Base-by-base conservation (phyloP, 2,888 invertebrate genomes). In the Perizoma affinitatum region DNA sequence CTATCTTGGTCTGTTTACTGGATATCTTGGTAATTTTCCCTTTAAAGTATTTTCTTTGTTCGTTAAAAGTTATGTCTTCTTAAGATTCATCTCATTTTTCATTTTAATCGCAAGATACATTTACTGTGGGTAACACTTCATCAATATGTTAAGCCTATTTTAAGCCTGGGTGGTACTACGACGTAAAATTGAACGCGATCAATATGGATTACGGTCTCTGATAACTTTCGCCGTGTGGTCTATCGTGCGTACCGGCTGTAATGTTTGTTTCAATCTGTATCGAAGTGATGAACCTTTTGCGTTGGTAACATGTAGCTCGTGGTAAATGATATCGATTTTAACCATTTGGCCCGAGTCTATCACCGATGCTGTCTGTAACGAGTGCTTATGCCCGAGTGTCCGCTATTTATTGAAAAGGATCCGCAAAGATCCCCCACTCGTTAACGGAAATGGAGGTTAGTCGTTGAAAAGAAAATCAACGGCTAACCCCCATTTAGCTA, bases 181-280 rank as follows among this genome's bases (percentile, higher is more conserved):
- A 57, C 11, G 36, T 53, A 44, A 73, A 75, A 82, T 82, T 80
- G 77, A 74, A 70, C 65, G 75, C 77, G 78, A 81, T 81, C 81
- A 79, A 70, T 69, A 60, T 67, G 72, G 71, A 80, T 81, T 78
- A 77, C 65, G 66, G 62, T 51, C 54, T 65, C 67, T 66, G 67
- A 67, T 66, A 65, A 67, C 55, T 67, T 64, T 70, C 55, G 43
- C 53, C 48, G 54, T 44, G 11, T 56, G 43, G 47, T 53, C 49
- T 51, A 47, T 66, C 34, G 45, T 60, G 40, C 52, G 35, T 45
- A 45, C 48, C 8, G 51, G 35, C 48, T 50, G 47, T 57, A 57
- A 44, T 35, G 10, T 41, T 45, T 11, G 36, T 42, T 45, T 46
- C 41, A 43, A 58, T 59, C 42, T 54, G 22, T 38, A 41, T 11